Percentiles rank a stretch among this genome's conserved stretches.
Evolutionary conservation across 2,888 invertebrate species (phyloP).

Genomic region (Neoscelio sp.): DNA sequence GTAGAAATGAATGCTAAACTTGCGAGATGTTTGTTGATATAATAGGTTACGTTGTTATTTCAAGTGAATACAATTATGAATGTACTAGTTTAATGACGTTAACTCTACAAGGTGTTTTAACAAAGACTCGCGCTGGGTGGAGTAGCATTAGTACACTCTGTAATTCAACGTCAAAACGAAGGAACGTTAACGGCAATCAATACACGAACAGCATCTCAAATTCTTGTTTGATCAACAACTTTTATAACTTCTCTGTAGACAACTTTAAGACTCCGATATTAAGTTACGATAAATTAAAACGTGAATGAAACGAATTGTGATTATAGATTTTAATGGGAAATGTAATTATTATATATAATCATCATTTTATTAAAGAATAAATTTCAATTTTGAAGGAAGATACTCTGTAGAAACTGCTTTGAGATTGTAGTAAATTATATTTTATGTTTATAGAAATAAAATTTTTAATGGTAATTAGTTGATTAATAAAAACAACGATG

Average conservation of each 20-base stretch:
- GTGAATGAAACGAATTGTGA: background rate
- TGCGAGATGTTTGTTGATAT: conserved; percentile 24
- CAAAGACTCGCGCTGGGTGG: conserved; percentile 18
- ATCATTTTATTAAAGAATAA: no score
- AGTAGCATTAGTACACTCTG: conserved; percentile 32
- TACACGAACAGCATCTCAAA: conserved; percentile 5
- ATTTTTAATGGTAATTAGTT: no score
- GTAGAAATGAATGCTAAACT: conserved; percentile 19
- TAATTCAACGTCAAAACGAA: conserved; percentile 31
- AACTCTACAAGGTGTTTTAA: conserved; percentile 44
- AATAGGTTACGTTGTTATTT: conserved; percentile 44
- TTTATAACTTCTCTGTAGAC: conserved; percentile 12
- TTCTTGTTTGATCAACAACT: conserved; percentile 23
- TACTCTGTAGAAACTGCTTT: no score
- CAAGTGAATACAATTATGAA: conserved; percentile 43
- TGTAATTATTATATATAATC: no score
- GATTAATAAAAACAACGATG: no score
- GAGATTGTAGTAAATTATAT: no score
- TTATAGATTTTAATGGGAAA: no score
- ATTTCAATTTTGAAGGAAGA: no score
- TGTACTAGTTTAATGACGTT: conserved; percentile 38
- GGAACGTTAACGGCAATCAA: conserved; percentile 30
- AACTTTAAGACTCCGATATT: no score
- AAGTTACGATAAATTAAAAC: no score
- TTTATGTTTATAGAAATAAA: no score